Evolutionary conservation across 2,888 invertebrate genomes (phyloP), one percentile per base, ranked within the genome.

Genomic region (Heliothis peltigera): DNA sequence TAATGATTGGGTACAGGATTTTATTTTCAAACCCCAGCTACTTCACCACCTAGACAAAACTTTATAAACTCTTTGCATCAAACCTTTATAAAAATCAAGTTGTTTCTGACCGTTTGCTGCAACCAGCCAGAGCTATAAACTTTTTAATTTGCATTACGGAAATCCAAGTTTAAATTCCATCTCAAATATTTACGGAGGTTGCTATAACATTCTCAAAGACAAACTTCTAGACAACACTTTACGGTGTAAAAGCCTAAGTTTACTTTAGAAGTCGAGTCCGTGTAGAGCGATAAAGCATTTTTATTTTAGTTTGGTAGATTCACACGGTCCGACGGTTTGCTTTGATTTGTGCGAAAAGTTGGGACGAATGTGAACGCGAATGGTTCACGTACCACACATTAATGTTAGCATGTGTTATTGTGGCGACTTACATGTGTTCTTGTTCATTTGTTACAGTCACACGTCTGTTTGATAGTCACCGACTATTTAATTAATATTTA

Each of bases 331-430:
- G 59, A 35, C 21, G 42, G 66, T 63, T 79, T 70, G 65, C 57
- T 61, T 76, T 89, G 88, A 91, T 89, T 89, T 89, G 89, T 88
- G 82, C 69, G 75, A 67, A 81, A 91, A 89, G 81, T 90, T 90
- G 59, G 51, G 59, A 66, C 61, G 62, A 81, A 56, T 81, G 62
- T 74, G 74, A 63, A 68, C 71, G 64, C 75, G 70, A 76, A 73
- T 71, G 56, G 56, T 70, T 61, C 75, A 68, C 75, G 68, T 77
- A 80, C 43, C 55, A 56, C 55, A 70, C 65, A 66, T 63, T 74
- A 74, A 59, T 61, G 62, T 52, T 55, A 59, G 48, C 82, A 84
- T 70, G 75, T 84, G 80, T 82, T 81, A 77, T 55, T 79, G 62
- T 70, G 61, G 65, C 61, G 52, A 48, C 60, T 78, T 68, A 65